These are phyloP conservation scores for Cantharis lateralis DNA, from an alignment of 2,888 invertebrate species.

Conservation along the genomic window DNA sequence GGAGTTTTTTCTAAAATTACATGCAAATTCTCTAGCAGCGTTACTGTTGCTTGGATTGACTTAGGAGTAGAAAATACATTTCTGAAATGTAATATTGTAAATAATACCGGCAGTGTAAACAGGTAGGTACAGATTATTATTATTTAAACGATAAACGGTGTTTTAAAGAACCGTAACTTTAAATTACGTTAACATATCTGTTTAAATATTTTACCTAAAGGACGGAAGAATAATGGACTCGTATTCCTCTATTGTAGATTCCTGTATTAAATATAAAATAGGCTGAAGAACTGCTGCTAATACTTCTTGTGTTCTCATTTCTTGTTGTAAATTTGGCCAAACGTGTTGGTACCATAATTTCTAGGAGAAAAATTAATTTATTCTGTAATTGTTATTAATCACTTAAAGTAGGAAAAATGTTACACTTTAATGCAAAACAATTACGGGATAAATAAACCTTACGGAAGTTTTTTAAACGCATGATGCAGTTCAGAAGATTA, in stretches of 20 bases:
- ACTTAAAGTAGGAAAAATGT: neutral
- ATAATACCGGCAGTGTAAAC: neutral
- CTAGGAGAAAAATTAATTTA: constrained; percentile 56
- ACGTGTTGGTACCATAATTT: constrained; percentile 95
- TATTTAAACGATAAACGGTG: too few relatives aligned
- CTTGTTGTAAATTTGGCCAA: constrained; percentile 86
- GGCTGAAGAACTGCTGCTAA: constrained; percentile 85
- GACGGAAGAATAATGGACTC: constrained; percentile 81
- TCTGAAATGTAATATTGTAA: constrained; percentile 57
- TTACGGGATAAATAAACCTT: neutral
- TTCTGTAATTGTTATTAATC: neutral
- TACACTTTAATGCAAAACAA: neutral
- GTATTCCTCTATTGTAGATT: constrained; percentile 79
- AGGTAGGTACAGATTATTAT: too few relatives aligned
- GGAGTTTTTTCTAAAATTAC: constrained; percentile 86
- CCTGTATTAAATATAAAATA: constrained; percentile 80
- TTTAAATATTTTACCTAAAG: constrained; percentile 69
- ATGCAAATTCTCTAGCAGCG: constrained; percentile 87
- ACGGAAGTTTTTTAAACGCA: too few relatives aligned
- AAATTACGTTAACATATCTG: neutral
- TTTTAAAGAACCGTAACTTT: too few relatives aligned
- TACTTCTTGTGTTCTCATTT: constrained; percentile 84
- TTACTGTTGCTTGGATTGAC: constrained; percentile 84
- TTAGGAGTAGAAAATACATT: constrained; percentile 77
- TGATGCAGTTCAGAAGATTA: too few relatives aligned